Evolutionary conservation across 1,140 invertebrate species (phyloP), one percentile per base, ranked within the genome.

Genomic region (Drosophila prosaltans): DNA sequence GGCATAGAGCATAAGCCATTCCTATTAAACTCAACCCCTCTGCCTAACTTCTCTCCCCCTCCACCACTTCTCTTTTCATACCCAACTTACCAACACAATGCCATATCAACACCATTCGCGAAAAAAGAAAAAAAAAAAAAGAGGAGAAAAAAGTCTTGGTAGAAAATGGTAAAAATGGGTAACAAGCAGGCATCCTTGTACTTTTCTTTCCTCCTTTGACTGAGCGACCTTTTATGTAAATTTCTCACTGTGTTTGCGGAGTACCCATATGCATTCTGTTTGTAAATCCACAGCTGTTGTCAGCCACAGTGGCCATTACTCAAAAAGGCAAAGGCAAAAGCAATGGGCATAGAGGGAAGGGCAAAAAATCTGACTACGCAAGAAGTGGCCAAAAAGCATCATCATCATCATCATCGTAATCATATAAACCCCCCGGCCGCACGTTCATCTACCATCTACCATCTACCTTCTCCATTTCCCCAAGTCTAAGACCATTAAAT

Each of bases 211-310:
- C 68, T 67, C 6, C 40, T 72, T 70, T 88, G 83, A 86, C 67
- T 77, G 83, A 86, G 74, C 83, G 83, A 73, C 65, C 68, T 83
- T 88, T 88, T 88, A 88, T 88, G 84, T 77, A 78, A 88, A 88
- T 88, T 74, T 74, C 62, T 43, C 21, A 51, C 45, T 39, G 45
- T 57, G 21, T 36, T 45, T 57, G 60, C 60, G 73, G 45, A 51
- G 48, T 71, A 72, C 66, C 72, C 83, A 88, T 83, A 86, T 86
- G 83, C 83, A 86, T 88, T 82, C 79, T 63, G 78, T 70, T 88
- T 64, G 80, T 74, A 89, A 83, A 89, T 88, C 84, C 83, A 67
- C 83, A 85, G 76, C 81, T 85, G 81, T 78, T 84, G 81, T 85
- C 78, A 85, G 81, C 71, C 78, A 69, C 81, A 85, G 77, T 74